Conservation (phyloP, 2,888 invertebrate genomes). For the Congeria kusceri region DNA sequence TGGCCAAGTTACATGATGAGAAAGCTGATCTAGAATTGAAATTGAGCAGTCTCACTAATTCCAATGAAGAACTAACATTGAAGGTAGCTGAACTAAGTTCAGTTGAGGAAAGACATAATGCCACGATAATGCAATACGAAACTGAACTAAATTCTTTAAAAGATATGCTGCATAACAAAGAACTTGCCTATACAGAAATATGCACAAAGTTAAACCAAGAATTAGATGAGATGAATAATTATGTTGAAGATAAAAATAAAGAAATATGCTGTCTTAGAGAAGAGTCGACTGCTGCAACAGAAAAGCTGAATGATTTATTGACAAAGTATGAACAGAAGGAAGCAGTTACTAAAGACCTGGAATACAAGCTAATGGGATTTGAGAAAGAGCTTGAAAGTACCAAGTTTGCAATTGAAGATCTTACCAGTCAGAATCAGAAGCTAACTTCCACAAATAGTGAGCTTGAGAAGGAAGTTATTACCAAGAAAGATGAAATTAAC, state of each 20-base stretch:
- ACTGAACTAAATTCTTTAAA: constrained; percentile 6
- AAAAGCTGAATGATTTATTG: too few relatives aligned
- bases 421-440: constrained; percentile 17
- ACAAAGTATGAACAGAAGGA: too few relatives aligned
- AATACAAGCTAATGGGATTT: constrained; percentile 9
- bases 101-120: constrained; percentile 11
- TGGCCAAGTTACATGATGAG: constrained; percentile 1
- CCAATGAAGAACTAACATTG: constrained; percentile 19
- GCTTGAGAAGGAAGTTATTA: constrained; percentile 16
- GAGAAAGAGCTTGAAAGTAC: constrained; percentile 36
- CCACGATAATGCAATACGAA: neutral
- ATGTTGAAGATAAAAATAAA: constrained; percentile 12
- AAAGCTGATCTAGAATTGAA: constrained; percentile 47
- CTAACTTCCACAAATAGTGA: constrained; percentile 15
- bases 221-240: constrained; percentile 25
- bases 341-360: neutral
- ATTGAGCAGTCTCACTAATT: too few relatives aligned
- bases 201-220: constrained; percentile 9
- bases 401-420: constrained; percentile 16
- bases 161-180: constrained; percentile 21
- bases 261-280: neutral
- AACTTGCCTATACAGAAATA: constrained; percentile 1
- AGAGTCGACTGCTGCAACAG: too few relatives aligned
- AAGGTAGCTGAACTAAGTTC: constrained; percentile 11
- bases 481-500: constrained; percentile 18